Conservation (phyloP, 2,888 invertebrate species). For the Clanis bilineata region DNA sequence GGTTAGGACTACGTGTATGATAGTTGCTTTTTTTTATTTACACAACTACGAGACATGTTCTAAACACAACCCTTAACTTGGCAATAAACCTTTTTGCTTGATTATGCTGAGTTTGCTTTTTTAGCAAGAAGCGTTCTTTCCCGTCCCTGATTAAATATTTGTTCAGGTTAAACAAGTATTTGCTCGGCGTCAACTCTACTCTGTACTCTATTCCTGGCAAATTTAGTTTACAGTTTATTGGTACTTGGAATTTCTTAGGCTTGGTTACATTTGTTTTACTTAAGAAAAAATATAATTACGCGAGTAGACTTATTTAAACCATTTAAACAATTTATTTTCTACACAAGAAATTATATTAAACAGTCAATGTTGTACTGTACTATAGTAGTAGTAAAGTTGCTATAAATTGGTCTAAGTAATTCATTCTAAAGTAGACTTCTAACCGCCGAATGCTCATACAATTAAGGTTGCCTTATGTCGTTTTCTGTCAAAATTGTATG, state of each 20-base stretch:
- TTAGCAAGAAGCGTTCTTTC: slow-evolving; percentile 11
- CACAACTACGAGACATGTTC: not conserved
- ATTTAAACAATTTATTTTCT: too few relatives aligned
- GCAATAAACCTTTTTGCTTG: slow-evolving; percentile 6
- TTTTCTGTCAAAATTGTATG: too few relatives aligned
- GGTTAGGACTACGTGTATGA: not conserved
- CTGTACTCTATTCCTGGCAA: not conserved
- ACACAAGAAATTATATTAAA: too few relatives aligned
- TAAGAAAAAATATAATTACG: too few relatives aligned
- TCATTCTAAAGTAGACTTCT: too few relatives aligned
- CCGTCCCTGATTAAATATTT: slow-evolving; percentile 14
- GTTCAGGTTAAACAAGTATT: slow-evolving; percentile 19
- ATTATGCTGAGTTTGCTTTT: slow-evolving; percentile 14
- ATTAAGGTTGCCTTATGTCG: too few relatives aligned
- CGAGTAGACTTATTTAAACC: too few relatives aligned
- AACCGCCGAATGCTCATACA: too few relatives aligned
- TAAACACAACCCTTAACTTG: not conserved
- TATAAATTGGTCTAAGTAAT: too few relatives aligned
- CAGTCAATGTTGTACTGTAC: too few relatives aligned
- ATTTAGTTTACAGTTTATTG: not conserved
- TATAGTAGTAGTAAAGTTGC: too few relatives aligned
- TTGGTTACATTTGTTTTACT: not conserved
- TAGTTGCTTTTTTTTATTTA: not conserved
- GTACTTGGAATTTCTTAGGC: not conserved
- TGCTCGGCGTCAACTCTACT: not conserved